Base-by-base conservation (phyloP, 2,797 vertebrate species). In the Tapirus indicus region DNA sequence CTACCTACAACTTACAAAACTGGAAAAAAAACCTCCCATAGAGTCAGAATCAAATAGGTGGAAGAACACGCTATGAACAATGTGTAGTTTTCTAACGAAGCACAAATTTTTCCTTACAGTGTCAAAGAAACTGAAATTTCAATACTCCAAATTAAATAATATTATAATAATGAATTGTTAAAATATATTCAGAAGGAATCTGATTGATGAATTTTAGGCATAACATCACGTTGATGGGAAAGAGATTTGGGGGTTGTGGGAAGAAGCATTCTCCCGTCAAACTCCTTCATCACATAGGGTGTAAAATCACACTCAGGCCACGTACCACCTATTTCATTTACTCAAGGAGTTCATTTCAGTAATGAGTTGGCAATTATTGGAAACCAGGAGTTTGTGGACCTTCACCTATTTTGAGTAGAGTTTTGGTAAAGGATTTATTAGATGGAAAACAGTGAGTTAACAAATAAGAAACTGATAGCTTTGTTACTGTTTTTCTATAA, bases 341-440 rank as follows among this genome's bases (percentile, higher is more conserved):
- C 49, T 58, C 62, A 56, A 71, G 14, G n/a, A 80, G 60, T 49
- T 91, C 74, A 62, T 88, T 83, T 69, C 56, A 75, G 18, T 47
- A 25, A 16, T 25, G 80, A 92, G 27, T 83, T 68, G 29, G 32
- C 14, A 56, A 17, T 78, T 58, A 64, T 27, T 77, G 29, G 20
- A 84, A 88, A 88, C 18, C 27, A 25, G n/a, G 69, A 78, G 5
- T 27, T 62, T 64, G 7, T 38, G 52, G 32, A 64, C 1, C 3
- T 92, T 94, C 14, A 14, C 21, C 69, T 89, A 66, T 90, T 96
- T 93, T 90, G 74, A 92, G 58, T 21, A 62, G 25, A 62, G n/a
- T 64, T 91, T 87, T 77, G 52, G 35, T 49, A 89, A 44, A 49
- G 21, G 6, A 80, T 66, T 41, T 91, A 60, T 87, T 90, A 56